Evolutionary conservation across 2,113 vertebrate species (phyloP).

Genomic region (Chlamydotis undulata): DNA sequence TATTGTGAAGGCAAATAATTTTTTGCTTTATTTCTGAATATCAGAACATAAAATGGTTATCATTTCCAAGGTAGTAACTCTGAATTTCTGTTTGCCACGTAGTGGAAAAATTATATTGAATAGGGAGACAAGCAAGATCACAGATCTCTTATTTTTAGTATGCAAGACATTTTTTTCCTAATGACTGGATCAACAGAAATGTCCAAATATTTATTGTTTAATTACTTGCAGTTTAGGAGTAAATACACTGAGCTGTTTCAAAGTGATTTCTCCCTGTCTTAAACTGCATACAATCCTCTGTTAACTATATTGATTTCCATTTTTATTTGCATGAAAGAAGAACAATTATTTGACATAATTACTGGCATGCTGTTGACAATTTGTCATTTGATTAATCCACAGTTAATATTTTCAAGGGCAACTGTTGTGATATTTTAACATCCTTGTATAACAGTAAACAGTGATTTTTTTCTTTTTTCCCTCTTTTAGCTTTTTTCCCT

Average conservation of each 20-base stretch:
- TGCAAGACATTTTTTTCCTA: neutral
- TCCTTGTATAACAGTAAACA: neutral
- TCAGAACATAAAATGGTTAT: neutral
- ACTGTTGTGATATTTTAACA: neutral
- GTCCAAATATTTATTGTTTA: slow-evolving; percentile 30
- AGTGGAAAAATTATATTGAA: neutral
- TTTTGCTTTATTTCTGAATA: neutral
- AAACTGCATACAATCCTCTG: slow-evolving; percentile 2
- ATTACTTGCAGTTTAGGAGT: neutral
- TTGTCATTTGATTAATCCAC: slow-evolving; percentile 10
- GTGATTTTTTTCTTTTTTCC: neutral
- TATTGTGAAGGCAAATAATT: neutral
- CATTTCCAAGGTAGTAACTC: neutral
- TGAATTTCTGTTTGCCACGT: neutral
- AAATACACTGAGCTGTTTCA: slow-evolving; percentile 28
- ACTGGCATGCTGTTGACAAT: neutral
- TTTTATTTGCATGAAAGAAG: slow-evolving; percentile 45
- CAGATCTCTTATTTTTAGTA: neutral
- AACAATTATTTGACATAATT: slow-evolving; percentile 53
- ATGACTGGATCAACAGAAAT: neutral
- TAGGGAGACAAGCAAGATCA: neutral
- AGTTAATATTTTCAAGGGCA: slow-evolving; percentile 5
- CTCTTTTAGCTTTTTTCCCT: rapidly evolving
- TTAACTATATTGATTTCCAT: slow-evolving; percentile 40
- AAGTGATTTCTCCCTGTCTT: slow-evolving; percentile 13